Base-by-base conservation (phyloP, 2,888 invertebrate species). In the Eilema griseolum region DNA sequence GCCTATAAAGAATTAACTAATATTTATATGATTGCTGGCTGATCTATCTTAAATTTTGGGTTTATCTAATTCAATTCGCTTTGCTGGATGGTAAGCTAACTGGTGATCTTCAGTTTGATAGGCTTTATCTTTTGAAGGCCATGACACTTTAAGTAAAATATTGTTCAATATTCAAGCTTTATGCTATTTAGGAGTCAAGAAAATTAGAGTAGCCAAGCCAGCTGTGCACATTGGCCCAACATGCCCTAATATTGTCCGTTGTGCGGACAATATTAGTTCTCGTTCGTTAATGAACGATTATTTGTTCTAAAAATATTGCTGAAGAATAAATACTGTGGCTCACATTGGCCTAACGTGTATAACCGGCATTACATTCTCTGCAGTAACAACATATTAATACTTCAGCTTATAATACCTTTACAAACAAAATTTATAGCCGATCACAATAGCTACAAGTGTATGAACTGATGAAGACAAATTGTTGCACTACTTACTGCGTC, bases 381-480 rank as follows among this genome's bases (percentile, higher is more conserved):
- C 10, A 52, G 52, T n/a, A 52, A 52, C n/a, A 52, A 46, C 0
- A 5, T 52, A 2, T 52, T n/a, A n/a, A 52, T 52, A 52, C 52
- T 52, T n/a, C n/a, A 62, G 16, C 62, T 14, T 14, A 62, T 24
- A 62, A 24, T 26, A 5, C 16, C 16, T 62, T 24, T 62, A 62
- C 62, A 62, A 65, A 31, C 28, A 37, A 57, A 68, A 68, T 33
- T 57, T 37, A 63, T 63, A 24, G 26, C 56, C 63, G 46, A 74
- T 78, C 75, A 69, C 26, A 64, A 24, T 46, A 62, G 62, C 41
- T 41, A 70, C 66, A 65, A 33, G 57, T 31, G 20, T 37, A 66
- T 46, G 61, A 28, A 10, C 65, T 76, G 82, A 73, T 71, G 76
- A 81, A 70, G 73, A 79, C 68, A 79, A 70, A 79, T 81, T 14